These are phyloP conservation scores for Ophion ventricosus DNA, from an alignment of 2,888 invertebrate species.

Conservation along the genomic window DNA sequence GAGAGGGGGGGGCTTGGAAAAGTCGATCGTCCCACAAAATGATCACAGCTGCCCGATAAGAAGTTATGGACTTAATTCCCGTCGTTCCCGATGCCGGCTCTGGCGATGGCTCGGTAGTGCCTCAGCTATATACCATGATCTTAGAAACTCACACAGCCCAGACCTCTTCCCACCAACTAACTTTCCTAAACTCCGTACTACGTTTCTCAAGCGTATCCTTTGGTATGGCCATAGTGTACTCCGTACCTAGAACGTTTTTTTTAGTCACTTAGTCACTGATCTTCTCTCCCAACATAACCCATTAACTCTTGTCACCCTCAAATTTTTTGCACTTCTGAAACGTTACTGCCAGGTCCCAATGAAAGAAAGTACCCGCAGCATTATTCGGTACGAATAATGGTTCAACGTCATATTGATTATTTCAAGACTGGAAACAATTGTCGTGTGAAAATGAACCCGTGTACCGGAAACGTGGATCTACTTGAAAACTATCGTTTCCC, in stretches of 20 bases:
- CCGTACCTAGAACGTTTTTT: constrained; percentile 15
- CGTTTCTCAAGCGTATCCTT: constrained; percentile 7
- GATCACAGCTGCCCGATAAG: constrained; percentile 54
- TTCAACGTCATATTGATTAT: not conserved
- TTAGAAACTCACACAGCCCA: not conserved
- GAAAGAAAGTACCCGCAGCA: not conserved
- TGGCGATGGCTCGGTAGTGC: constrained; percentile 8
- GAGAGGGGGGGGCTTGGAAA: constrained; percentile 18
- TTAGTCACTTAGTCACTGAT: constrained; percentile 26
- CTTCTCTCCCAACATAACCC: constrained; percentile 15
- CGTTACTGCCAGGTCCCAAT: not conserved
- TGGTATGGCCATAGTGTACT: constrained; percentile 13
- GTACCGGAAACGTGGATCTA: not conserved
- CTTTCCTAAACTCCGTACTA: constrained; percentile 20
- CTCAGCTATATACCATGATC: constrained; percentile 31
- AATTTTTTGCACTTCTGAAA: not conserved
- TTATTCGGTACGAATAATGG: not conserved
- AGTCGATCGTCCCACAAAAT: constrained; percentile 45
- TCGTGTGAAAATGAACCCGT: not conserved
- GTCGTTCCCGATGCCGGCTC: constrained; percentile 30
- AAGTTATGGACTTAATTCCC: constrained; percentile 59
- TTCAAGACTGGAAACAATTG: not conserved
- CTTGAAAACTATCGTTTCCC: not conserved
- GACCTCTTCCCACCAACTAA: not conserved
- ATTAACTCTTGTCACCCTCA: not conserved